A percentile compares a stretch with the other conserved stretches of the same genome.
These are phyloP conservation scores for Fistularia commersonii DNA, from an alignment of 2,797 vertebrate genomes.

Conservation along the genomic window DNA sequence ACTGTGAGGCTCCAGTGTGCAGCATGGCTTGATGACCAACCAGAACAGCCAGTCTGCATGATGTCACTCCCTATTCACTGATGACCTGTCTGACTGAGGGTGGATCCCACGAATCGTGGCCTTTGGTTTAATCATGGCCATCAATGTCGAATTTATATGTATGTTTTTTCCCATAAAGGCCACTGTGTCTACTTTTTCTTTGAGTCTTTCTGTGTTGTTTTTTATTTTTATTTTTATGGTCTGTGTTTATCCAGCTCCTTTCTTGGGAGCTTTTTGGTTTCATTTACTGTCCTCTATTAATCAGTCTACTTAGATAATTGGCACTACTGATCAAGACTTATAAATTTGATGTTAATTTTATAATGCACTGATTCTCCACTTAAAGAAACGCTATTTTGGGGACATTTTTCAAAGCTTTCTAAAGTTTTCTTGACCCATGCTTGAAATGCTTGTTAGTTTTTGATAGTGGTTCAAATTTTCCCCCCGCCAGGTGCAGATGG, in stretches of 20 bases:
- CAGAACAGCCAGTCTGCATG: conserved; percentile 54
- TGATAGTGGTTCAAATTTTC: conserved; percentile 18
- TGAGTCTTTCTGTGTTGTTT: too few relatives aligned
- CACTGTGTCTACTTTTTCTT: too few relatives aligned
- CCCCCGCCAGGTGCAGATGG: conserved; percentile 36
- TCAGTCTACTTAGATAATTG: too few relatives aligned
- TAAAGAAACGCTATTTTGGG: too few relatives aligned
- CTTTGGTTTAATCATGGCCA: conserved; percentile 3
- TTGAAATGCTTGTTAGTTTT: background rate
- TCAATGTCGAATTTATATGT: conserved; percentile 1
- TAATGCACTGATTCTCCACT: too few relatives aligned
- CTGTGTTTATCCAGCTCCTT: too few relatives aligned
- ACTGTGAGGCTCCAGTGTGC: conserved; percentile 50
- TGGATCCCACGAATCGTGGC: conserved; percentile 12
- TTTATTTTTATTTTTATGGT: too few relatives aligned
- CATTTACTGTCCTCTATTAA: too few relatives aligned
- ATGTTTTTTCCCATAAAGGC: too few relatives aligned
- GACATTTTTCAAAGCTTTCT: background rate
- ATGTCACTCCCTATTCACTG: conserved; percentile 38
- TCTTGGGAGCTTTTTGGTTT: too few relatives aligned
- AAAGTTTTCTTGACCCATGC: conserved; percentile 1
- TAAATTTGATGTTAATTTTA: too few relatives aligned
- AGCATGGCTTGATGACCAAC: conserved; percentile 66
- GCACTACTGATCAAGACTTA: too few relatives aligned
- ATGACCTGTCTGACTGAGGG: conserved; percentile 33